These are phyloP conservation scores for Struthio camelus DNA, from an alignment of 2,113 vertebrate genomes.

Conservation along the genomic window DNA sequence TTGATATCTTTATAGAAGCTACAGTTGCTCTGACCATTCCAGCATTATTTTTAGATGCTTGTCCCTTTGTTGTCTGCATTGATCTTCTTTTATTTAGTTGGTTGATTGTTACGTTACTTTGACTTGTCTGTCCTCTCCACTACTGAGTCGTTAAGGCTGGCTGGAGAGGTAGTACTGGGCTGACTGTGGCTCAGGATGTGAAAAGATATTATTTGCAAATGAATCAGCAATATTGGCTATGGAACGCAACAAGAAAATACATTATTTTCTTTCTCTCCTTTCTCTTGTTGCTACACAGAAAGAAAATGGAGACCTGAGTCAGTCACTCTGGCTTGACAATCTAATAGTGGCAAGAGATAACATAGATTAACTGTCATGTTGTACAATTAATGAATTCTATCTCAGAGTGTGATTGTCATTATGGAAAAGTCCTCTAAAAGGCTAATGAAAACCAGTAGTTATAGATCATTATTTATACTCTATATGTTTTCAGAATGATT, in stretches of 20 bases:
- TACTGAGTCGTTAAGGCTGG: neutral
- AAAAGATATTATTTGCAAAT: neutral
- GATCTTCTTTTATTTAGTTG: neutral
- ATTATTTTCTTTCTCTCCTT: neutral
- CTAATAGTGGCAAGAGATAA: neutral
- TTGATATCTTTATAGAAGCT: fast-evolving
- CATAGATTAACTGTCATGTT: neutral
- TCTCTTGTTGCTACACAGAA: neutral
- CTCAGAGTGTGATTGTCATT: neutral
- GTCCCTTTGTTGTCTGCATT: neutral
- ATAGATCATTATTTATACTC: neutral
- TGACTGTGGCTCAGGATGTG: neutral
- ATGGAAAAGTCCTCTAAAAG: neutral
- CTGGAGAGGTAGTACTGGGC: neutral
- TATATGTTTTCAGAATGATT: neutral
- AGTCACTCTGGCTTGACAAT: neutral
- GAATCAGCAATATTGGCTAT: neutral
- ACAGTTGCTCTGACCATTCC: neutral
- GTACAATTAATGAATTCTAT: neutral
- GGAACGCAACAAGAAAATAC: neutral
- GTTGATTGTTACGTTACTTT: neutral
- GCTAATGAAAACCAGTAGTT: neutral
- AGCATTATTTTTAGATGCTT: neutral
- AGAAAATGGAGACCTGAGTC: neutral
- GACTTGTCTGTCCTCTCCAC: neutral